Conservation (phyloP, 1,140 invertebrate species). For the Lepidurus apus region DNA sequence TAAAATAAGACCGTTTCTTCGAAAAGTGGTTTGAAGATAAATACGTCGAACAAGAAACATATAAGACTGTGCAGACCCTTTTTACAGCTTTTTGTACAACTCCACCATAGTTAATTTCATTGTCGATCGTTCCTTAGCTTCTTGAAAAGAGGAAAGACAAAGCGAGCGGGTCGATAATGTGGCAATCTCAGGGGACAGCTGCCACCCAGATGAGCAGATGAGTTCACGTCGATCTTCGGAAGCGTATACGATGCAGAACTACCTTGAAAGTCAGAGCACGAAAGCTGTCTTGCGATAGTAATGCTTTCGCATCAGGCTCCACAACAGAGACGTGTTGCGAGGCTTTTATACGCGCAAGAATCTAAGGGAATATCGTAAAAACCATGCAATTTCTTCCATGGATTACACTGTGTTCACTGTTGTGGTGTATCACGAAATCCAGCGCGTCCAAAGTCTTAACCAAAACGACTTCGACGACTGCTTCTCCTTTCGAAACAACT, state of each 20-base stretch:
- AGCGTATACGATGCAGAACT: not conserved
- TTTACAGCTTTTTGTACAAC: no score
- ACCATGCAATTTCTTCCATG: not conserved
- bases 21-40: no score
- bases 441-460: not conserved
- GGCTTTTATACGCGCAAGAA: not conserved
- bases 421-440: not conserved
- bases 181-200: slow-evolving; percentile 20
- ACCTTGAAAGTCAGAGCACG: not conserved
- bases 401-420: not conserved
- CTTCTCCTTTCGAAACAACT: not conserved
- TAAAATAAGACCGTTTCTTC: no score
- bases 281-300: not conserved
- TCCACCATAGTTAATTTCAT: no score
- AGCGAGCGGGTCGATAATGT: slow-evolving; percentile 6
- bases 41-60: no score
- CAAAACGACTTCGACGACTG: not conserved
- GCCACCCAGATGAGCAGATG: slow-evolving; percentile 20
- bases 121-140: not conserved
- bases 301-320: not conserved
- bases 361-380: not conserved
- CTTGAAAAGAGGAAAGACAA: not conserved
- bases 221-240: slow-evolving; percentile 1
- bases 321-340: not conserved
- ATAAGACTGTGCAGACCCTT: no score